Conservation (phyloP, 2,113 vertebrate species). For the Oxyruncus cristatus region DNA sequence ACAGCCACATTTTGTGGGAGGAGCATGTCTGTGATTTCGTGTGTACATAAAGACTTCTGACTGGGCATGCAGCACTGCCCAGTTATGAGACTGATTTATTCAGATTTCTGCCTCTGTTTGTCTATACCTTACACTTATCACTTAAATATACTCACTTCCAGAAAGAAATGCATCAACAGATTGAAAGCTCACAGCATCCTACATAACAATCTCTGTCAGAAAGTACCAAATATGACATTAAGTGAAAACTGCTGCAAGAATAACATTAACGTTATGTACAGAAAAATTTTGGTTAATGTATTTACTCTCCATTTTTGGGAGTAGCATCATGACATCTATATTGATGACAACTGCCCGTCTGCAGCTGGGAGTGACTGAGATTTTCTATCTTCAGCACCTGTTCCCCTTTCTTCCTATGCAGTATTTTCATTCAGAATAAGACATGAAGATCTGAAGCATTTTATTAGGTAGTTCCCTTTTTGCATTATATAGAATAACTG, state of each 20-base stretch:
- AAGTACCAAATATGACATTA: background rate
- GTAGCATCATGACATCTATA: background rate
- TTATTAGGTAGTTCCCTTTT: background rate
- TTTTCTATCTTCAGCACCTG: background rate
- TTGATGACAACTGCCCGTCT: background rate
- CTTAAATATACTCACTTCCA: constrained; percentile 14
- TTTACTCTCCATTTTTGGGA: background rate
- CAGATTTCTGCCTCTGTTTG: background rate
- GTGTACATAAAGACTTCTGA: background rate
- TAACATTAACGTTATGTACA: background rate
- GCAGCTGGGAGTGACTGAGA: background rate
- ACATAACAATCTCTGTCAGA: background rate
- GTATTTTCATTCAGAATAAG: background rate
- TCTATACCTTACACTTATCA: background rate
- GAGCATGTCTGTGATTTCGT: background rate
- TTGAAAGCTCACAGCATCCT: background rate
- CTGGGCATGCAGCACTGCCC: background rate
- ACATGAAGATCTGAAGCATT: background rate
- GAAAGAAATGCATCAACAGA: background rate
- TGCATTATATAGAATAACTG: background rate
- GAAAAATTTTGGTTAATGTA: background rate
- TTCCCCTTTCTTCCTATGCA: background rate
- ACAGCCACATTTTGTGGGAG: background rate
- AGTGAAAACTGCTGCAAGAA: background rate
- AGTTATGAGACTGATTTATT: background rate